Evolutionary conservation across 2,888 invertebrate genomes (phyloP), one percentile per base, ranked within the genome.

Genomic region (Cataglyphis cursor): DNA sequence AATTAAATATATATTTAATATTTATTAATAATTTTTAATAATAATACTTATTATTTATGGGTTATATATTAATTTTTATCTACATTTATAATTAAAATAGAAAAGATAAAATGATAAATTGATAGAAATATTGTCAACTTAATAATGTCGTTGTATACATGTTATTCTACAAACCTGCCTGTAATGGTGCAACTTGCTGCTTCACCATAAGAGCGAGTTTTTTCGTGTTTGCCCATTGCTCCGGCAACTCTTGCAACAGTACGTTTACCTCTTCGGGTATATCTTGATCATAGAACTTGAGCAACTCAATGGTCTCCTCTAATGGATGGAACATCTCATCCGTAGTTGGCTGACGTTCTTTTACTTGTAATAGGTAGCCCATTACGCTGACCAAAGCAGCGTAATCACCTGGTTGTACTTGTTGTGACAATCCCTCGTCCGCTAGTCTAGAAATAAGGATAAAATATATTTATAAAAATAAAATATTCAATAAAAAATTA

Each of bases 261-360:
- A 98, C 97, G 94, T 99, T 99, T 0, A 99, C 98, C 95, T 99
- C 98, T 95, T 99, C 99, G 0, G 99, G 98, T 93, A 99, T 98
- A 94, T 99, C 99, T 96, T 99, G 98, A 92, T 99, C 99, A 93
- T 99, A 99, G 92, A 98, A 98, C 95, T 98, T 98, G 0, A 99
- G 95, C 8, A 99, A 95, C 92, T 99, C 98, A 90, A 99, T 98
- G 9, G 98, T 99, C 94, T 99, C 98, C 90, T 98, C 97, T 78
- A 99, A 96, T 0, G 99, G 99, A 85, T 97, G 98, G 94, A 99
- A 99, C 98, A 99, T 99, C 90, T 98, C 98, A 93, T 99, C 99
- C 0, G 99, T 99, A 15, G 96, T 97, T 3, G 96, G 95, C 88
- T 98, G 97, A 57, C 99, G 96, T 92, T 99, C 99, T 95, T 99